Evolutionary conservation across 2,888 invertebrate genomes (phyloP), one percentile per base, ranked within the genome.

Genomic region (Campopleginae sp.): DNA sequence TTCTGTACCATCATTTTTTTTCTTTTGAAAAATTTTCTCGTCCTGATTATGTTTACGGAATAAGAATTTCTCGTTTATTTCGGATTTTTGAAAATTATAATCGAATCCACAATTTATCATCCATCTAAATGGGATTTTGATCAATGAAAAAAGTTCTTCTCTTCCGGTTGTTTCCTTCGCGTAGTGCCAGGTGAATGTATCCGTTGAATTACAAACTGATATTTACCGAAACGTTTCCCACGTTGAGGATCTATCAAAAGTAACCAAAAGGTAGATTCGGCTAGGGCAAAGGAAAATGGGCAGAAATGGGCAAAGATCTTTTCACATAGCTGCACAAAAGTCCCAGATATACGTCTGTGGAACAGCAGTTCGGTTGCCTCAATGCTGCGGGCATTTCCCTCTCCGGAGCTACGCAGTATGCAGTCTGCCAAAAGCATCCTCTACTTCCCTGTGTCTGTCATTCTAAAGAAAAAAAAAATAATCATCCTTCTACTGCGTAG

Each of bases 401-500:
- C 66, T 58, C 75, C 17, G 54, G 27, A 54, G 42, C 46, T 44
- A n/a, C 80, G 38, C 33, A 42, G 54, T 17, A 44, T 38, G 19
- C 44, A 72, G n/a, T 23, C 58, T 71, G 71, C 75, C 79, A n/a
- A 44, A 83, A 80, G 80, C 75, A 82, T 84, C 80, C 76, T 81
- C 72, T 5, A 46, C 23, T 23, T 23, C 66, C 42, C 65, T 8
- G 77, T 23, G 42, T 58, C 72, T 48, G 68, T 75, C 85, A 77
- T 77, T 79, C 75, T 46, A 81, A 76, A 83, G 65, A 61, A 71
- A 51, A 63, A 71, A 77, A 78, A 68, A 46, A 54, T 51, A 46
- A 54, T 54, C 27, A 58, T 14, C 27, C 4, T 19, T 44, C 87
- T 87, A 85, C 88, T 89, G 90, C 90, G 91, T 91, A 88, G 92